Percentiles rank a stretch among this genome's conserved stretches.
phyloP scores from a whole-genome alignment of 2,797 vertebrate species.

The Anolis apletophallus region DNA sequence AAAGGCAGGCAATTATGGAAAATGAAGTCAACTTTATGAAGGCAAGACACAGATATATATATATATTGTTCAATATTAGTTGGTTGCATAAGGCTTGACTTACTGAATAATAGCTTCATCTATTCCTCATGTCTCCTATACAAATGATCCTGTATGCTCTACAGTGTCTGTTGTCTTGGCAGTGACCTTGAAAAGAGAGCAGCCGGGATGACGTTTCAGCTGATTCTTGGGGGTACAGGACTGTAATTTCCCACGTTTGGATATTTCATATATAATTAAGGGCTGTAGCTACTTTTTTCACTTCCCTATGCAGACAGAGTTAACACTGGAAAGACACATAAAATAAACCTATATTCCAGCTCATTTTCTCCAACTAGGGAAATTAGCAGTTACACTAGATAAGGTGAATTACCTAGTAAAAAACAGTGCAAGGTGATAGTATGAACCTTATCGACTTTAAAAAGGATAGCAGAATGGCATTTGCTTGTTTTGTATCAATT shows the following conservation, averaged over 20 bases:
- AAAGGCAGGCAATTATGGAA: conserved; percentile 44
- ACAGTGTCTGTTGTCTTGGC: conserved; percentile 45
- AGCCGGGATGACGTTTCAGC: conserved; percentile 23
- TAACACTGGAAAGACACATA: conserved; percentile 31
- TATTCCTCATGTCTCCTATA: conserved; percentile 19
- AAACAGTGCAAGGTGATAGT: conserved; percentile 54
- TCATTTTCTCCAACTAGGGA: conserved; percentile 45
- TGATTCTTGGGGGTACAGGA: conserved; percentile 36
- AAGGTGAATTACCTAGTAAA: conserved; percentile 61
- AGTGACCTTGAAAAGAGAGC: conserved; percentile 60
- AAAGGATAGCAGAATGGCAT: conserved; percentile 23
- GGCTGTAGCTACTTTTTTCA: not conserved
- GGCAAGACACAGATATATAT: conserved; percentile 42
- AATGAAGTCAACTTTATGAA: conserved; percentile 44
- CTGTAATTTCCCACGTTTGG: conserved; percentile 31
- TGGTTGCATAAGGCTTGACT: conserved; percentile 34
- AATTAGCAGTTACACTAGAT: conserved; percentile 62
- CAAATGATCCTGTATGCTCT: conserved; percentile 27
- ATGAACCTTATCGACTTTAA: conserved; percentile 31
- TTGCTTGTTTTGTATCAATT: not conserved
- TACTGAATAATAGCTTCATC: conserved; percentile 52
- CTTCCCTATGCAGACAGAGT: not conserved
- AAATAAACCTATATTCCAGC: conserved; percentile 41
- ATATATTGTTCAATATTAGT: conserved; percentile 17
- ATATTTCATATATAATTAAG: conserved; percentile 45